Conservation (phyloP, 2,888 invertebrate genomes). For the Horisme vitalbata region DNA sequence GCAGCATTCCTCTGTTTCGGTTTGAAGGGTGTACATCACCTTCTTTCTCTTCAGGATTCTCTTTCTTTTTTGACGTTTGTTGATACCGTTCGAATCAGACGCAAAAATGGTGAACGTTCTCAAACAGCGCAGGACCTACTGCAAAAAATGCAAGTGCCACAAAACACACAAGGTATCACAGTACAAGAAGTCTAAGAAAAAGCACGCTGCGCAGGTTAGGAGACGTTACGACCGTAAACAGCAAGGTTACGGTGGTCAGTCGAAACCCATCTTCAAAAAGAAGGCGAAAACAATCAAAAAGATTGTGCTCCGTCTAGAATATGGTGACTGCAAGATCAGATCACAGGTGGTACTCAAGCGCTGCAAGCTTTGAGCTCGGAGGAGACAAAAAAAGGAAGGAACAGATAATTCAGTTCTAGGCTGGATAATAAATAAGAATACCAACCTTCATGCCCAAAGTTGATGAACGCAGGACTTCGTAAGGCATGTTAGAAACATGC, state of each 20-base stretch:
- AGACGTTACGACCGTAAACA: conserved; percentile 99
- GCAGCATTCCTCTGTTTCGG: too few species aligned
- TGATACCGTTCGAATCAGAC: conserved; percentile 56
- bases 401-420: conserved; percentile 99
- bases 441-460: too few species aligned
- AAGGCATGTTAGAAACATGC: too few species aligned
- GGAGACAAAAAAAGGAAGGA: conserved; percentile 99
- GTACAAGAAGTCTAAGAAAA: conserved; percentile 99
- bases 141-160: conserved; percentile 99
- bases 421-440: conserved; percentile 79
- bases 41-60: too few species aligned
- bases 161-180: conserved; percentile 99
- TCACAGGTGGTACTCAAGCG: conserved; percentile 98
- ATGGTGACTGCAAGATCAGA: conserved; percentile 98
- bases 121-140: conserved; percentile 98
- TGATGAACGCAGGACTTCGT: too few species aligned
- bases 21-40: too few species aligned
- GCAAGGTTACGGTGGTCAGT: conserved; percentile 99
- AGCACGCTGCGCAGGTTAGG: conserved; percentile 97
- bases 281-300: conserved; percentile 99
- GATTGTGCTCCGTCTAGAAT: conserved; percentile 99
- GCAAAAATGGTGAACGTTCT: conserved; percentile 94
- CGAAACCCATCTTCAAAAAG: conserved; percentile 99
- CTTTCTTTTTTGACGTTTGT: conserved; percentile 66
- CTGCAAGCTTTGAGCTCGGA: conserved; percentile 99